phyloP scores from a whole-genome alignment of 2,797 vertebrate species.

The Nannoperca australis region DNA sequence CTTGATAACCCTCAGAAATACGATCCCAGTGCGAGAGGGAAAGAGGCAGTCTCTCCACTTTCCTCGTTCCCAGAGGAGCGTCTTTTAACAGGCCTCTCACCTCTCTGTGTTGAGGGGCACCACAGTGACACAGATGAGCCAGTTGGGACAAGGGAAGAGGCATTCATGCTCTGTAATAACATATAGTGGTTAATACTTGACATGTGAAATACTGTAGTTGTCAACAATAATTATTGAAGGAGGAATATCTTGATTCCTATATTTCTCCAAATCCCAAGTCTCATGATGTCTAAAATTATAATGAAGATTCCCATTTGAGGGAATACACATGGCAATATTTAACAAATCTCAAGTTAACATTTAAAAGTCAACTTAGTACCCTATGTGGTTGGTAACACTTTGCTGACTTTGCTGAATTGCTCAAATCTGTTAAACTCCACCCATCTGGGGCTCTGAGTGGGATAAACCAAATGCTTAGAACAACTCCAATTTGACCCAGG shows the following conservation, averaged over 20 bases:
- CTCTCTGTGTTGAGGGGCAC: slow-evolving; percentile 62
- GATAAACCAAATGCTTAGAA: slow-evolving; percentile 54
- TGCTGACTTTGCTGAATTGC: neutral
- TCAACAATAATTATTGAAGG: neutral
- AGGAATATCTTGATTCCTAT: neutral
- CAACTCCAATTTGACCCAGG: slow-evolving; percentile 47
- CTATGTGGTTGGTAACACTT: slow-evolving; percentile 4
- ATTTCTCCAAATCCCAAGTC: neutral
- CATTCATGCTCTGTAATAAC: slow-evolving; percentile 22
- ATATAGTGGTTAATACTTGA: slow-evolving; percentile 27
- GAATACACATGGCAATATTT: neutral
- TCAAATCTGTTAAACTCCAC: slow-evolving; percentile 31
- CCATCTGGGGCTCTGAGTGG: slow-evolving; percentile 24
- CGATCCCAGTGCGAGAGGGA: slow-evolving; percentile 74
- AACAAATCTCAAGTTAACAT: slow-evolving; percentile 22
- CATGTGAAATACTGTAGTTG: slow-evolving; percentile 24
- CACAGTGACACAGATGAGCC: slow-evolving; percentile 64
- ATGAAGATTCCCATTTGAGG: slow-evolving; percentile 5
- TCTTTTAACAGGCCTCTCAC: slow-evolving; percentile 81
- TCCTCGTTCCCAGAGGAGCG: slow-evolving; percentile 72
- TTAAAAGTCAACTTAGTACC: slow-evolving; percentile 5
- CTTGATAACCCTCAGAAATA: slow-evolving; percentile 89
- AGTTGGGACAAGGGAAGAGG: slow-evolving; percentile 43
- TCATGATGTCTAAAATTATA: neutral
- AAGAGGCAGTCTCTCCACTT: slow-evolving; percentile 70